Base-by-base conservation (phyloP, 1,140 invertebrate species). In the Parasteatoda tepidariorum region DNA sequence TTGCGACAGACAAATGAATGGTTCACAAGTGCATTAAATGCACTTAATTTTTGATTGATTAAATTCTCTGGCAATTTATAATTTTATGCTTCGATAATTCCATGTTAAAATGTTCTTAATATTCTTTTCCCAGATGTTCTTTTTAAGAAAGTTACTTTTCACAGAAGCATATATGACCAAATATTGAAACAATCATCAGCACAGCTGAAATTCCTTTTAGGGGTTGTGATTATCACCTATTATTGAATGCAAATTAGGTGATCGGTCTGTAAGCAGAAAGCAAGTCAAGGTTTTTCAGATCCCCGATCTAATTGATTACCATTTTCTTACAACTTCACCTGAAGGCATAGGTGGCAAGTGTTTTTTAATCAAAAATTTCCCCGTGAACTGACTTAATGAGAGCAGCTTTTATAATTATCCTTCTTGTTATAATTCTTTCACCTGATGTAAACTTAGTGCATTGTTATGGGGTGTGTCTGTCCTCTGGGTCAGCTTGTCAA, bases 341-440 rank as follows among this genome's bases (percentile, higher is more conserved):
- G 22, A 28, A 61, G 57, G 71, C 71, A 11, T 30, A 57, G 71
- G 71, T 74, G 71, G 71, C 57, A 73, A n/a, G n/a, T 59, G 26
- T 7, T 38, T 6, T 61, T 9, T 38, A 61, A 74, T 61, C 61
- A 54, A 74, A 74, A 30, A 26, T 4, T 33, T 74, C 55, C 71
- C 55, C 71, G 48, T 73, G 68, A 73, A n/a, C 68, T 55, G 55
- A 74, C 71, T 74, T 34, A 61, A 74, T 61, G 38, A 74, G 71
- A 74, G 41, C 68, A 33, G 15, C 18, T 9, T 31, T 57, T 24
- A 61, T 24, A 68, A 71, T 30, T 31, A 28, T 30, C 57, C 57
- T 30, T n/a, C n/a, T 22, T 28, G 24, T 18, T 24, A 34, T 48
- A 41, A n/a, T 68, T 68, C 34, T 28, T 68, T 28, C 6, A 28